Base-by-base conservation (phyloP, 2,113 vertebrate species). In the Eleginops maclovinus region DNA sequence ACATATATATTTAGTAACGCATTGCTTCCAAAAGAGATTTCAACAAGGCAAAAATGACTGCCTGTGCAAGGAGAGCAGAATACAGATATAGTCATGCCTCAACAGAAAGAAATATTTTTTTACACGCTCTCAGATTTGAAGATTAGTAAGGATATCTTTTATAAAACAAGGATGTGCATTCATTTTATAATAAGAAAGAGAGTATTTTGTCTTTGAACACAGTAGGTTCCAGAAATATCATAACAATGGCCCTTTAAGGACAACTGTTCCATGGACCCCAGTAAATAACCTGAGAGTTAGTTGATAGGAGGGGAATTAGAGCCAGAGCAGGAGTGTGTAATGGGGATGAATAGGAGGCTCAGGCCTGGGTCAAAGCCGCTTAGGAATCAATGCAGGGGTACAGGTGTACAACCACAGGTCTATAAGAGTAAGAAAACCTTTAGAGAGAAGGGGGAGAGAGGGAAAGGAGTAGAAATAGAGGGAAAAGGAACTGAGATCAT, bases 331-430 rank as follows among this genome's bases (percentile, higher is more conserved):
- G 83, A 92, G 92, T 79, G 69, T 73, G 89, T 95, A 95, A 95
- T 95, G 92, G 93, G 94, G 94, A 95, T 95, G 94, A 94, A 95
- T 95, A 93, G 93, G 92, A 93, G 92, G 91, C 91, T 92, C 91
- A 85, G 89, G 87, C 78, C 83, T 82, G 91, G 94, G 94, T 95
- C 93, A 95, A 88, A 93, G 87, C 85, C 73, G 81, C 91, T 89
- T 87, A 91, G 87, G 83, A 93, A 95, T 95, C 94, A 94, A 94
- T 95, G 93, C 86, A 78, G 79, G 87, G 89, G 89, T 92, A 91
- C 92, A 94, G 93, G 92, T 94, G 90, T 86, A 93, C 87, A 87
- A 88, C 75, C 86, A 89, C 87, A 60, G 80, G 88, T 90, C 91
- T 89, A 87, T 84, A 87, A 67, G 75, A 82, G 65, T 36, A 41